Base-by-base conservation (phyloP, 2,797 vertebrate species). In the Cuculus canorus region DNA sequence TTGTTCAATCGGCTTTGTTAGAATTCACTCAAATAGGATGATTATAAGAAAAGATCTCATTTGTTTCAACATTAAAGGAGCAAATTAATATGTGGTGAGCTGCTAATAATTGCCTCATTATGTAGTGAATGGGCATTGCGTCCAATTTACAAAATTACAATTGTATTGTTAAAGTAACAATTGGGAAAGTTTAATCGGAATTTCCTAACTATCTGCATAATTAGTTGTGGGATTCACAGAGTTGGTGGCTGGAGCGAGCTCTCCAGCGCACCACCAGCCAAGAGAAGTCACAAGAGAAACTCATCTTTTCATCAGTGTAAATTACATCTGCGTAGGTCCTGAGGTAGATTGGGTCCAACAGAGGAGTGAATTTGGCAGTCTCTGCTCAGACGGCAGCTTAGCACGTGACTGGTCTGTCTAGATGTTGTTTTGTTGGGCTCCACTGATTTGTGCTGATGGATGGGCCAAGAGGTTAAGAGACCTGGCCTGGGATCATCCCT, bases 31-130 rank as follows among this genome's bases (percentile, higher is more conserved):
- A 97, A 97, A 98, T 97, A 96, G 94, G 96, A 96, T 97, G 97
- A 98, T 97, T 97, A 97, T 97, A 98, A 97, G 94, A 97, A 96
- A 97, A 97, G 93, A 97, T 96, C 96, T 97, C 96, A 97, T 97
- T 98, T 97, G 95, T 97, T 97, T 97, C 95, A 91, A 95, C 97
- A 96, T 98, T 97, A 97, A 97, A 98, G 93, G 90, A 96, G 89
- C 96, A 97, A 97, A 97, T 98, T 98, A 98, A 97, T 96, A 94
- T 94, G 92, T 95, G 94, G 87, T 10, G 72, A 97, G 91, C 91
- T 95, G 94, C 91, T 98, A 97, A 97, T 97, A 97, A 98, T 97
- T 97, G 96, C 95, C 95, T 97, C 94, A 87, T 86, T 95, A 97
- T 95, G 91, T 92, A 93, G 91, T 97, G 95, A 96, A 97, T 96